These are phyloP conservation scores for Nemurella pictetii DNA, from an alignment of 2,888 invertebrate species.

Conservation along the genomic window DNA sequence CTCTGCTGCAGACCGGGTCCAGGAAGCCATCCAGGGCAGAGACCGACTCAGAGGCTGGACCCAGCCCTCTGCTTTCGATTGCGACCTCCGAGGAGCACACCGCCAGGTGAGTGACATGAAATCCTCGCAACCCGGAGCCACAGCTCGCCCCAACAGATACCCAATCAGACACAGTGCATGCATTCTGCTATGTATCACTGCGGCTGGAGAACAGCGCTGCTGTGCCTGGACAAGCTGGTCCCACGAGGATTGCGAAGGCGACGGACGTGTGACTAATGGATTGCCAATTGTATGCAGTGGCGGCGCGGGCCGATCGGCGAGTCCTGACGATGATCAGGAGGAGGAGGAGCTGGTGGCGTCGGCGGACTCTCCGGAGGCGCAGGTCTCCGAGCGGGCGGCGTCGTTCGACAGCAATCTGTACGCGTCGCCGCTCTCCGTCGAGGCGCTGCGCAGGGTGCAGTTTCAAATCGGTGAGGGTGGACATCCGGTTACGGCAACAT, in stretches of 20 bases:
- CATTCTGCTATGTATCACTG: too few species aligned
- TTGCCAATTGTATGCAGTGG: too few species aligned
- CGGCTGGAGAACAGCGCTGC: too few species aligned
- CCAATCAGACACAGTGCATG: too few species aligned
- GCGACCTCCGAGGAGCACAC: slow-evolving; percentile 30
- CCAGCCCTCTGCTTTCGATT: slow-evolving; percentile 35
- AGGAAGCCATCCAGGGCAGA: slow-evolving; percentile 40
- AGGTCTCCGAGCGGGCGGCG: slow-evolving; percentile 41
- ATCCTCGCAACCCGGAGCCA: too few species aligned
- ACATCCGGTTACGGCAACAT: too few species aligned
- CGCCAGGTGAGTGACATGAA: slow-evolving; percentile 25
- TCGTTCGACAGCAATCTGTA: slow-evolving; percentile 37
- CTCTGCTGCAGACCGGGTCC: slow-evolving; percentile 3
- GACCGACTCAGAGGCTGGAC: slow-evolving; percentile 44
- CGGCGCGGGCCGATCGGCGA: slow-evolving; percentile 31
- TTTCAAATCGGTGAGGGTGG: slow-evolving; percentile 46
- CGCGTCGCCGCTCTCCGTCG: slow-evolving; percentile 38
- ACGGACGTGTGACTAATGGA: too few species aligned
- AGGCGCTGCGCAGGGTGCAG: slow-evolving; percentile 46
- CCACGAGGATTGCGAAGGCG: too few species aligned
- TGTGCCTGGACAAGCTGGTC: too few species aligned
- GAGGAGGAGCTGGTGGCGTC: slow-evolving; percentile 26
- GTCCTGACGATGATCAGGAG: slow-evolving; percentile 35
- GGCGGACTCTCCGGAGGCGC: slow-evolving; percentile 28
- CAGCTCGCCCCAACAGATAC: too few species aligned